phyloP scores from a whole-genome alignment of 23 tunicate species.

The Oikopleura vanhoeffeni region DNA sequence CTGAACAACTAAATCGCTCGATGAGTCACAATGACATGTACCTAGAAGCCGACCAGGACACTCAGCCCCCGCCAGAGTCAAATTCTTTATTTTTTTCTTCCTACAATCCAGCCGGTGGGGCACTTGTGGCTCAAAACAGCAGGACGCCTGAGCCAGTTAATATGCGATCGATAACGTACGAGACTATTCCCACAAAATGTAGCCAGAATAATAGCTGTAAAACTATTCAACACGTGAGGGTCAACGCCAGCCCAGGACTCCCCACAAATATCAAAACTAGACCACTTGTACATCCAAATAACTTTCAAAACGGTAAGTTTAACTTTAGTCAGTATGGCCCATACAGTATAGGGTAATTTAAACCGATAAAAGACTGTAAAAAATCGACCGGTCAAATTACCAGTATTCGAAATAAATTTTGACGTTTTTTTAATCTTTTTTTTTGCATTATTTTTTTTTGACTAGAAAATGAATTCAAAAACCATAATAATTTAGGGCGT shows the following conservation, averaged over 20 bases:
- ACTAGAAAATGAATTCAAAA: too few relatives aligned
- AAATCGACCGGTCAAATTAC: too few relatives aligned
- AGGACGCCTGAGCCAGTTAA: not conserved
- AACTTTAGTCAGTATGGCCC: too few relatives aligned
- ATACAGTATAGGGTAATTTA: too few relatives aligned
- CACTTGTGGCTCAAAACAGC: not conserved
- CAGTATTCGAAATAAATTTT: too few relatives aligned
- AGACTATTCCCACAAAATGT: not conserved
- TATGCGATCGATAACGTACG: not conserved
- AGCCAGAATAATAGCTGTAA: not conserved
- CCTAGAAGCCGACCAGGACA: not conserved
- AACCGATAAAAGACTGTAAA: too few relatives aligned
- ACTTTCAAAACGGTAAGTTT: not conserved
- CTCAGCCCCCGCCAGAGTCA: not conserved
- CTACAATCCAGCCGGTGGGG: not conserved
- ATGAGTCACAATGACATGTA: not conserved
- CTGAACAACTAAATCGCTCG: slow-evolving; percentile 3
- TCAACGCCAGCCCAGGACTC: not conserved
- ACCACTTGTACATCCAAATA: not conserved
- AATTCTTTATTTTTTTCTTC: not conserved
- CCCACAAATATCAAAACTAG: not conserved
- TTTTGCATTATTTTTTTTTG: too few relatives aligned
- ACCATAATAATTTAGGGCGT: too few relatives aligned
- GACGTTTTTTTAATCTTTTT: too few relatives aligned
- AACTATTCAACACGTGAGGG: not conserved